Evolutionary conservation across 2,888 invertebrate species (phyloP).

Genomic region (Calephelis perditalis): DNA sequence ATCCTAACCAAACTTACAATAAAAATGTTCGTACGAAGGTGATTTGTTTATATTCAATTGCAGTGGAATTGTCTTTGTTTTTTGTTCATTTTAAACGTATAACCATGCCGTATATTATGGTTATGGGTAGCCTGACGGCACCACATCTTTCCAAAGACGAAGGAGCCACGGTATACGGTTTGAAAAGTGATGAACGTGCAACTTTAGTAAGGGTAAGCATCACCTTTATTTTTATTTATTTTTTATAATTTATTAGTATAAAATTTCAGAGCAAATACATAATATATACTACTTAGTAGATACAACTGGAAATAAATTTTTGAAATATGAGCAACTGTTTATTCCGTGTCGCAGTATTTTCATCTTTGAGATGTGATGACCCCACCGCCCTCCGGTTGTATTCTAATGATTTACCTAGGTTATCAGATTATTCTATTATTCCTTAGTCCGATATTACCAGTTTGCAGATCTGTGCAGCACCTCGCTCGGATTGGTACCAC

Average conservation of each 20-base stretch:
- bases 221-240: conserved; percentile 1
- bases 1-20: conserved; percentile 13
- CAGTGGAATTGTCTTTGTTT: not conserved
- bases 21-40: conserved; percentile 12
- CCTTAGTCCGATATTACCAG: no score
- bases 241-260: not conserved
- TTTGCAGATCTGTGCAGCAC: no score
- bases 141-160: conserved; percentile 67
- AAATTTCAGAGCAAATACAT: no score
- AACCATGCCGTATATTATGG: conserved; percentile 72
- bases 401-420: no score
- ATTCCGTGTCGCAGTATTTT: no score
- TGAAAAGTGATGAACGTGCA: conserved; percentile 65
- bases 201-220: conserved; percentile 40
- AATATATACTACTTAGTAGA: no score
- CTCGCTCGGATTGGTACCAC: no score
- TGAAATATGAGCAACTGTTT: no score
- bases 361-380: no score
- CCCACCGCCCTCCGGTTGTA: no score
- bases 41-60: conserved; percentile 1
- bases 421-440: no score
- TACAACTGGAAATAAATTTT: no score
- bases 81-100: not conserved
- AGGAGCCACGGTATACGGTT: conserved; percentile 67
- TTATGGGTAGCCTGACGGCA: conserved; percentile 67